Evolutionary conservation across 2,113 vertebrate species (phyloP).

Genomic region (Ctenomys sociabilis): DNA sequence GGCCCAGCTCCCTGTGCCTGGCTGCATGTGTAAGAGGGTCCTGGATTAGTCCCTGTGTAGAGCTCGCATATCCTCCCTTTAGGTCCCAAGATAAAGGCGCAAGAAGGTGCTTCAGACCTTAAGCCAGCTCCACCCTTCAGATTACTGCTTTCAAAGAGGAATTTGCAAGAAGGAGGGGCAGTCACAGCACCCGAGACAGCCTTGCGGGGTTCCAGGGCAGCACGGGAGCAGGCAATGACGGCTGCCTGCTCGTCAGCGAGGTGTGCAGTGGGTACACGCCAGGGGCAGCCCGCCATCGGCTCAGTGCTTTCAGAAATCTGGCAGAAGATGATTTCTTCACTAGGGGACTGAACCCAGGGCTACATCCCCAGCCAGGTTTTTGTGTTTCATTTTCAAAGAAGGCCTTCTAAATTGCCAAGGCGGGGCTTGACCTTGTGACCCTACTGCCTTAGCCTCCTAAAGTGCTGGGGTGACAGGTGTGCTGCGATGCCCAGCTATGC

Average conservation of each 20-base stretch:
- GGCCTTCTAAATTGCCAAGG: not conserved
- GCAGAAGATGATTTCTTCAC: not conserved
- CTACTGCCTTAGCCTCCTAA: not conserved
- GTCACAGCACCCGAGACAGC: not conserved
- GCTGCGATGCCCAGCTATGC: not conserved
- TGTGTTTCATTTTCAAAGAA: not conserved
- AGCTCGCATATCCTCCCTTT: not conserved
- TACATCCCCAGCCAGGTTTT: not conserved
- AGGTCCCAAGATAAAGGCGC: conserved; percentile 52
- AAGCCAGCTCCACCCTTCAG: conserved; percentile 76
- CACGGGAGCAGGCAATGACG: accelerated
- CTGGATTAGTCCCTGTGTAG: not conserved
- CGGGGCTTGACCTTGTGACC: not conserved
- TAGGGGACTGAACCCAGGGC: not conserved
- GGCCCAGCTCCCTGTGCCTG: accelerated
- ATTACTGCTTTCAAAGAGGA: conserved; percentile 63
- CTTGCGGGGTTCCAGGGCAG: not conserved
- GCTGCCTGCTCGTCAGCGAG: not conserved
- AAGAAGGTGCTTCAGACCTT: conserved; percentile 1
- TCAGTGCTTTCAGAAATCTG: not conserved
- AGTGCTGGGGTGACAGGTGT: not conserved
- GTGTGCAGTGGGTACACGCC: not conserved
- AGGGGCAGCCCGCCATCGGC: accelerated
- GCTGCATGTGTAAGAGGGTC: not conserved
- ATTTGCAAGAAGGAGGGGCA: not conserved